phyloP scores from a whole-genome alignment of 1,140 invertebrate species.

The Drosophila santomea region DNA sequence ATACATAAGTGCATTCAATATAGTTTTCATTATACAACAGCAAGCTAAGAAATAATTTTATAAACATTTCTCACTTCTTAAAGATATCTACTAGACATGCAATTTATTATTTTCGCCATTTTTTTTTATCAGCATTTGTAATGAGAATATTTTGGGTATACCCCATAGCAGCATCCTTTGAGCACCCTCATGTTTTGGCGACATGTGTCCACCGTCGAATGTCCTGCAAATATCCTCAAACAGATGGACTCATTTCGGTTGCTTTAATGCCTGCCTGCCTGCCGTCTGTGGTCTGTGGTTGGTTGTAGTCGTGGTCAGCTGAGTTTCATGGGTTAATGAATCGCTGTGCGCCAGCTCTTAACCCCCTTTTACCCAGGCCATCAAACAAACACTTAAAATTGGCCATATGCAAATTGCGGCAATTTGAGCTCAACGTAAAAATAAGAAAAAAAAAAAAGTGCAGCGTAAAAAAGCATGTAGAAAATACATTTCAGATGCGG shows the following conservation, averaged over 20 bases:
- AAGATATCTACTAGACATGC: no score
- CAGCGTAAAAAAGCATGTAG: not conserved
- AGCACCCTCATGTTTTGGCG: not conserved
- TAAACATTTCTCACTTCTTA: no score
- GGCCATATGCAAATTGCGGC: conserved; percentile 31
- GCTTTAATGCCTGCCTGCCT: conserved; percentile 16
- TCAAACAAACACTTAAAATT: not conserved
- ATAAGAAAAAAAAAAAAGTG: conserved; percentile 3
- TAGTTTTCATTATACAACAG: no score
- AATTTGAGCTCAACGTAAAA: not conserved
- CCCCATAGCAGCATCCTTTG: not conserved
- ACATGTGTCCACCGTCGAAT: conserved; percentile 19
- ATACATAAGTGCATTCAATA: no score
- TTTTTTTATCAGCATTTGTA: no score
- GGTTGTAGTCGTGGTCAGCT: conserved; percentile 27
- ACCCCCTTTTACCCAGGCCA: not conserved
- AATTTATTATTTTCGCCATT: no score
- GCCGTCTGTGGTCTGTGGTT: conserved; percentile 27
- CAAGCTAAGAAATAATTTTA: no score
- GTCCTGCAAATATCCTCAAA: not conserved
- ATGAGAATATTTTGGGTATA: no score
- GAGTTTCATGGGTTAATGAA: conserved; percentile 44
- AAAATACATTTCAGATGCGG: conserved; percentile 6
- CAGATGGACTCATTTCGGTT: conserved; percentile 40
- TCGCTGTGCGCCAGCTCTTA: conserved; percentile 9